Evolutionary conservation across 2,113 vertebrate genomes (phyloP).

Genomic region (Plectropomus leopardus): DNA sequence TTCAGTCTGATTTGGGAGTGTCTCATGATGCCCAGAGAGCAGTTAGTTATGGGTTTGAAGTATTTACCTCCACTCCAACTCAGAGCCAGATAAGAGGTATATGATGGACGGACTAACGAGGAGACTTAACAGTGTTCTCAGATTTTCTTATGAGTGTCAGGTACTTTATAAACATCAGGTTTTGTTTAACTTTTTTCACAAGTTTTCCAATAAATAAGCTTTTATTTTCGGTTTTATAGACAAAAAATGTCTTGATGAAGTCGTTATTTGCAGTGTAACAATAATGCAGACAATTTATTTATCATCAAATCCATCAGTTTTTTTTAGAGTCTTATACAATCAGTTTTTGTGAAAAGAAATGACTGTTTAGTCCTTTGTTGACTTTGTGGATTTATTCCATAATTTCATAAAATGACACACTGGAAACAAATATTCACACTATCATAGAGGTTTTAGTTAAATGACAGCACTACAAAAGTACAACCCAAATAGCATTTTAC

Average conservation of each 20-base stretch:
- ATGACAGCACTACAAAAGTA: background rate
- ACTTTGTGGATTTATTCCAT: background rate
- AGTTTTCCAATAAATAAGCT: background rate
- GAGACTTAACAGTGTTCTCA: background rate
- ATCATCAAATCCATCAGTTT: background rate
- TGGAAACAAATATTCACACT: background rate
- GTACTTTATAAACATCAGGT: background rate
- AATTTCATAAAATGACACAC: background rate
- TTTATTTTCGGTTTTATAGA: background rate
- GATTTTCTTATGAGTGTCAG: background rate
- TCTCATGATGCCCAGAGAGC: background rate
- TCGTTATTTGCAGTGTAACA: no score
- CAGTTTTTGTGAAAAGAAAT: no score
- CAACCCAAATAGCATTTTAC: background rate
- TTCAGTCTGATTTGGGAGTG: constrained; percentile 12
- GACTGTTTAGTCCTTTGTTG: background rate
- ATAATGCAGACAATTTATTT: background rate
- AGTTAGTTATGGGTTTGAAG: constrained; percentile 25
- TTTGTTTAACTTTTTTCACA: background rate
- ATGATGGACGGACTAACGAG: background rate
- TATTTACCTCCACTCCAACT: background rate
- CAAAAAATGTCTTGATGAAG: no score
- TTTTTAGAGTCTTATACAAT: background rate
- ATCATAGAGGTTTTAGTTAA: background rate
- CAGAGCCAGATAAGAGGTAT: background rate